Evolutionary conservation across 2,888 invertebrate species (phyloP), one percentile per base, ranked within the genome.

Genomic region (Anoncus sp.): DNA sequence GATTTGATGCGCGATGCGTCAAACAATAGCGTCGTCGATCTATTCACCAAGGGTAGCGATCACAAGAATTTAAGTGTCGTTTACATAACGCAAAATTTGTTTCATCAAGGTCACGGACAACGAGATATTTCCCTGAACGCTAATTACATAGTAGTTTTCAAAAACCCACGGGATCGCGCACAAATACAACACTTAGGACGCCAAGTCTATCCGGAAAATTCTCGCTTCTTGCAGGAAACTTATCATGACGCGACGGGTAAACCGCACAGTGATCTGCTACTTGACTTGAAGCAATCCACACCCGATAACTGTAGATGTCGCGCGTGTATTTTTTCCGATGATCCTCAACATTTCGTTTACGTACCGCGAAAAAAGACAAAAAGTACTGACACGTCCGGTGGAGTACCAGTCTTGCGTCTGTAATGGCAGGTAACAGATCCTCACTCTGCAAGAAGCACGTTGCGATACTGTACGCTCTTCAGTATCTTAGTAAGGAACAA

Each of bases 211-310:
- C 75, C 82, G 1, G 73, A 81, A 65, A 55, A 78, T 12, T 69
- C 67, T 5, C 55, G 62, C 27, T 81, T 83, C 69, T 16, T 79
- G 22, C 75, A 78, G 49, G 77, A 82, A 20, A 69, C 72, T 3
- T 78, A 77, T 43, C 45, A 70, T 9, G 73, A 79, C 31, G 72
- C 77, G 1, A 80, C 79, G 9, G 27, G 27, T 5, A 20, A 66
- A 14, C 67, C 66, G 0, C 74, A 77, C 40, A 66, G 80, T 31
- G 65, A 77, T 53, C 40, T 72, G 20, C 24, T 70, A 2, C 16
- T 45, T 1, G 45, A 45, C 16, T 16, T 45, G 16, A 45, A 53
- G 16, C 53, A 53, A 53, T 59, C 51, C 14, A 63, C 69, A 0
- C 65, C 57, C 3, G 75, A 75, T 27, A 45, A 75, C 22, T 69